Percentiles rank a stretch among this genome's conserved stretches.
These are phyloP conservation scores for Atopsyche davidsoni DNA, from an alignment of 1,140 invertebrate species.

Conservation along the genomic window DNA sequence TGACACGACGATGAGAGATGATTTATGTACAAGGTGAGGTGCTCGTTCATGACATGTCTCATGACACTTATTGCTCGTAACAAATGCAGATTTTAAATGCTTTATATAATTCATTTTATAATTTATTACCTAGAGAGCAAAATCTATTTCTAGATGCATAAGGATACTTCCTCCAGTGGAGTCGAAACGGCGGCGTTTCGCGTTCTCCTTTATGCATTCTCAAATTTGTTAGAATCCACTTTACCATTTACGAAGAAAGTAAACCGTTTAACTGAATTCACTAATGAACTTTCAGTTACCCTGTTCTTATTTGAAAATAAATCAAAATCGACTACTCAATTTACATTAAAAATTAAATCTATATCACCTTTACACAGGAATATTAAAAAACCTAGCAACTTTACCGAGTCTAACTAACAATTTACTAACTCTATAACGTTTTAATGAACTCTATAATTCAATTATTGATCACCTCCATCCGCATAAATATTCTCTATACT, in stretches of 20 bases:
- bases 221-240: conserved; percentile 31
- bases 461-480: conserved; percentile 18
- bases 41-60: no score
- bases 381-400: conserved; percentile 30
- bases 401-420: conserved; percentile 23
- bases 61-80: conserved; percentile 22
- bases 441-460: conserved; percentile 21
- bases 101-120: conserved; percentile 10
- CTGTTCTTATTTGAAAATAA: conserved; percentile 25
- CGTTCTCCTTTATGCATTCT: conserved; percentile 25
- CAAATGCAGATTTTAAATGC: conserved; percentile 21
- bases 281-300: conserved; percentile 27
- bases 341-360: conserved; percentile 19
- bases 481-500: neutral
- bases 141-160: conserved; percentile 27
- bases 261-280: conserved; percentile 28
- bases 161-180: conserved; percentile 21
- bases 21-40: no score
- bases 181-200: conserved; percentile 22
- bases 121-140: conserved; percentile 21
- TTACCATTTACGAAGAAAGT: conserved; percentile 30
- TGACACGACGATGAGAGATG: no score
- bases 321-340: conserved; percentile 12
- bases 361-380: conserved; percentile 30
- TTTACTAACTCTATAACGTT: conserved; percentile 28